phyloP scores from a whole-genome alignment of 2,113 vertebrate species.

The Plestiodon gilberti region DNA sequence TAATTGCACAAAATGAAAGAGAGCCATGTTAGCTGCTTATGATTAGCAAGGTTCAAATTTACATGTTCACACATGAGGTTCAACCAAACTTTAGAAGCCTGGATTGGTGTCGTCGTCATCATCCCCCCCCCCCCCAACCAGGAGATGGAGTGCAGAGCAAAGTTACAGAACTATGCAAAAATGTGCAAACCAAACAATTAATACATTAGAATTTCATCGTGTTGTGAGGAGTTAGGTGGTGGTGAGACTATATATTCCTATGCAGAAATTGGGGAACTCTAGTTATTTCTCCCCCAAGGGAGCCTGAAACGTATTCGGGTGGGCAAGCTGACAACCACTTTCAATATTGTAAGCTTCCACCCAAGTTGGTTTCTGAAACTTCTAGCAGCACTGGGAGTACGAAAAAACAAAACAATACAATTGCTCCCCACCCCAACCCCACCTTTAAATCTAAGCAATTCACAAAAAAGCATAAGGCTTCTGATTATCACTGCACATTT shows the following conservation, averaged over 20 bases:
- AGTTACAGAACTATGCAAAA: slow-evolving; percentile 58
- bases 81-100: slow-evolving; percentile 54
- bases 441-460: slow-evolving; percentile 72
- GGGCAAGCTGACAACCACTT: slow-evolving; percentile 56
- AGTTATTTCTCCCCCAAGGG: slow-evolving; percentile 62
- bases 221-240: slow-evolving; percentile 62
- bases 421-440: slow-evolving; percentile 19
- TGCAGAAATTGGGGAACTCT: slow-evolving; percentile 58
- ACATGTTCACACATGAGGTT: slow-evolving; percentile 66
- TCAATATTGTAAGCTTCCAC: slow-evolving; percentile 15
- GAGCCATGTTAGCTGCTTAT: slow-evolving; percentile 64
- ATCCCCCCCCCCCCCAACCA: slow-evolving; percentile 22
- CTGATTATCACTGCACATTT: slow-evolving; percentile 78
- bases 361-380: slow-evolving; percentile 46
- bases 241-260: slow-evolving; percentile 62
- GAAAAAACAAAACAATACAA: slow-evolving; percentile 66
- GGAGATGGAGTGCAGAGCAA: slow-evolving; percentile 59
- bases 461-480: slow-evolving; percentile 80
- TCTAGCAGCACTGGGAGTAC: slow-evolving; percentile 53
- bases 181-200: slow-evolving; percentile 71
- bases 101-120: not conserved
- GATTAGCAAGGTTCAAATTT: slow-evolving; percentile 62
- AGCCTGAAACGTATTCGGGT: slow-evolving; percentile 61
- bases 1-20: slow-evolving; percentile 74
- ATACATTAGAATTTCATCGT: slow-evolving; percentile 42